Percentiles rank a stretch among this genome's conserved stretches.
These are phyloP conservation scores for Bugula neritina DNA, from an alignment of 2,888 invertebrate genomes.

Conservation along the genomic window DNA sequence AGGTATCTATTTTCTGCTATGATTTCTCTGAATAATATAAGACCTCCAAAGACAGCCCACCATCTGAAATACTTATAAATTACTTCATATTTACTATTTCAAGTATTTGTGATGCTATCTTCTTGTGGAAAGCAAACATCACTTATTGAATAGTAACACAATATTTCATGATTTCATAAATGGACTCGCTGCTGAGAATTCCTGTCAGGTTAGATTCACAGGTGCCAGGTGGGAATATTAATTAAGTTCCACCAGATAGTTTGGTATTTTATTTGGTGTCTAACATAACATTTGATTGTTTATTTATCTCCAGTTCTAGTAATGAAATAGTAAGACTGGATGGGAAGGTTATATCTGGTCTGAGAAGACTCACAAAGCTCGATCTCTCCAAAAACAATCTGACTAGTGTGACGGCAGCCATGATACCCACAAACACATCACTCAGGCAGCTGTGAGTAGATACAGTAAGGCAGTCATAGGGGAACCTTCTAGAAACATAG, in stretches of 20 bases:
- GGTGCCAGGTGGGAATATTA: no score
- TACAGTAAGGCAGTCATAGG: no score
- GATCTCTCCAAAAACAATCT: slow-evolving; percentile 48
- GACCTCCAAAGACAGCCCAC: no score
- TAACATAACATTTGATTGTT: background rate
- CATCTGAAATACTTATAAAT: background rate
- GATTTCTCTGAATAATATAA: no score
- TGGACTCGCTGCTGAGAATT: background rate
- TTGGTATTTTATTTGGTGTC: no score
- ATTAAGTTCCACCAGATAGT: no score
- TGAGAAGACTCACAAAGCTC: slow-evolving; percentile 59
- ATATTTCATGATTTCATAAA: background rate
- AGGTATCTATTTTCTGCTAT: background rate
- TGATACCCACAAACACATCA: slow-evolving; percentile 60
- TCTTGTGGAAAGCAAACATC: background rate
- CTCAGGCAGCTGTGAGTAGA: slow-evolving; percentile 57
- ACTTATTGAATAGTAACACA: background rate
- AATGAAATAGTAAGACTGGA: slow-evolving; percentile 57
- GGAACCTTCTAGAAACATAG: no score
- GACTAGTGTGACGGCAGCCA: slow-evolving; percentile 54
- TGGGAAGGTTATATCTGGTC: slow-evolving; percentile 54
- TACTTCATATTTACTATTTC: no score
- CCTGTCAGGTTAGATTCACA: no score
- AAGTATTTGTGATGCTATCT: background rate
- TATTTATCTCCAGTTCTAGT: slow-evolving; percentile 37